These are phyloP conservation scores for Enteromius trimaculatus DNA, from an alignment of 2,797 vertebrate genomes.

Conservation along the genomic window DNA sequence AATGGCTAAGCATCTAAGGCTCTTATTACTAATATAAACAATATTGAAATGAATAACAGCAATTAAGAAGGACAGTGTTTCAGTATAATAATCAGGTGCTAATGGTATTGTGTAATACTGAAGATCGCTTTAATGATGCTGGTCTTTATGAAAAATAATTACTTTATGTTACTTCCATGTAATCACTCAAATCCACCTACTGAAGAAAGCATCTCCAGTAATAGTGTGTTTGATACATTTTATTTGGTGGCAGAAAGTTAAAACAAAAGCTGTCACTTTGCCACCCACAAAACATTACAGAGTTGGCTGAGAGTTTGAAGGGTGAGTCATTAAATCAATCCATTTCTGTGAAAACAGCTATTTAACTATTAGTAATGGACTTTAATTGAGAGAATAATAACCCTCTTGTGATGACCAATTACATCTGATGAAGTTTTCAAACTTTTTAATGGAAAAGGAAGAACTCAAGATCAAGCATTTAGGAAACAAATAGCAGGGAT, in stretches of 20 bases:
- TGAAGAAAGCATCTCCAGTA: constrained; percentile 26
- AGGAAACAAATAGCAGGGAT: not conserved
- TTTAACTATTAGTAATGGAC: constrained; percentile 54
- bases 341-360: constrained; percentile 36
- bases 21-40: constrained; percentile 9
- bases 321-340: constrained; percentile 54
- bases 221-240: constrained; percentile 9
- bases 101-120: constrained; percentile 9
- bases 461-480: not conserved
- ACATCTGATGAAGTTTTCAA: constrained; percentile 48
- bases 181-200: constrained; percentile 26
- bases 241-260: constrained; percentile 32
- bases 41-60: not conserved
- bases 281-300: constrained; percentile 41
- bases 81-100: constrained; percentile 1
- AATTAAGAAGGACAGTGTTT: not conserved
- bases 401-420: constrained; percentile 54
- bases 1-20: not conserved
- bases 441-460: not conserved
- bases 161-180: constrained; percentile 18
- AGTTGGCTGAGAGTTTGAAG: constrained; percentile 48
- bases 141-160: constrained; percentile 18
- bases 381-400: constrained; percentile 60
- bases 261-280: constrained; percentile 56
- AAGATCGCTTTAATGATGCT: constrained; percentile 26